phyloP scores from a whole-genome alignment of 2,797 vertebrate species.

The Parauchenoglanis punctatus region DNA sequence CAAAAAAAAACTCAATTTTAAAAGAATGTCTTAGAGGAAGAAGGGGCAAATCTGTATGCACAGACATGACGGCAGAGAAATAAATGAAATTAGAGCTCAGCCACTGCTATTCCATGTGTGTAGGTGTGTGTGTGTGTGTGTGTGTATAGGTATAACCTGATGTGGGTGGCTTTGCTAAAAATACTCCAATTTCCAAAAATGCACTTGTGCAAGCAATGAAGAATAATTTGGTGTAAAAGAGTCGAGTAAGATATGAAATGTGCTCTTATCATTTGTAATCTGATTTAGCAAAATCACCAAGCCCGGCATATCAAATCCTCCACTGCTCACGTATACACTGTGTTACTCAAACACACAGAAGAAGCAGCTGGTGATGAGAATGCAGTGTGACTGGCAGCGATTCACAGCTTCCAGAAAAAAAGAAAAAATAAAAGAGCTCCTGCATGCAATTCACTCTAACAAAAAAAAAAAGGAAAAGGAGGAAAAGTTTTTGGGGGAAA shows the following conservation, averaged over 20 bases:
- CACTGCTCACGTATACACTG: neutral
- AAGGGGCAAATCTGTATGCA: constrained; percentile 42
- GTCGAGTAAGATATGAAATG: neutral
- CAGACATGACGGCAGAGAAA: constrained; percentile 32
- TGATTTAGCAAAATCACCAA: neutral
- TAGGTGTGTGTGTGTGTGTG: too few species aligned
- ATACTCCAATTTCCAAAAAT: neutral
- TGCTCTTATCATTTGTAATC: neutral
- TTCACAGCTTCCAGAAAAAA: neutral
- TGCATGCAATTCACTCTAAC: neutral
- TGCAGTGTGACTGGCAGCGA: neutral
- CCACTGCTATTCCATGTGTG: constrained; percentile 23
- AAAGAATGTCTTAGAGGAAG: constrained; percentile 41
- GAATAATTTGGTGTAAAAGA: too few species aligned
- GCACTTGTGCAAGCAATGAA: neutral
- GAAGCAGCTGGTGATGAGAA: neutral
- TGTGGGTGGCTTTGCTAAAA: constrained; percentile 16
- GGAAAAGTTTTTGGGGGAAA: neutral
- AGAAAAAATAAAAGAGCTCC: neutral
- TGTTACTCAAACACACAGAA: neutral
- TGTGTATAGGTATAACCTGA: constrained; percentile 2
- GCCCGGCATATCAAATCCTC: neutral
- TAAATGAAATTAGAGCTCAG: constrained; percentile 38
- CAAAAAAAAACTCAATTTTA: constrained; percentile 25
- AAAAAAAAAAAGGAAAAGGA: neutral